Evolutionary conservation across 2,797 vertebrate species (phyloP).

Genomic region (Protosalanx chinensis): DNA sequence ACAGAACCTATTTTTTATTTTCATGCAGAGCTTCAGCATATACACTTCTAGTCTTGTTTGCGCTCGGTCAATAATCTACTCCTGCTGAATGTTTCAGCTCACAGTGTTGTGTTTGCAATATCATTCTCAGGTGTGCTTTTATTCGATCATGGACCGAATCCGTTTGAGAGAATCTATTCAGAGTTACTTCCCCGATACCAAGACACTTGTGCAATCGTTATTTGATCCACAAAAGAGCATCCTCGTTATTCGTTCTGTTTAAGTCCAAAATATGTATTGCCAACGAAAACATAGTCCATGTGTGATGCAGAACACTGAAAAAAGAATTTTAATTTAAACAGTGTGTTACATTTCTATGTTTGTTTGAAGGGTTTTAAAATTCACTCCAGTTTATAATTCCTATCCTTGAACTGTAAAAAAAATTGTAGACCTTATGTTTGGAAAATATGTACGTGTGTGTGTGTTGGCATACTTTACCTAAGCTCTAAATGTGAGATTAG

Average conservation of each 20-base stretch:
- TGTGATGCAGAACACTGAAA: conserved; percentile 36
- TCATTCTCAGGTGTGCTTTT: conserved; percentile 36
- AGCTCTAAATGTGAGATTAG: conserved; percentile 21
- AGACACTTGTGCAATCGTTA: conserved; percentile 22
- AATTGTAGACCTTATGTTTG: conserved; percentile 1
- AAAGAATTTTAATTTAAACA: conserved; percentile 36
- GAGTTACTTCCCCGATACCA: conserved; percentile 33
- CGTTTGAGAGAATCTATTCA: conserved; percentile 15
- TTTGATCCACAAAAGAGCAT: conserved; percentile 29
- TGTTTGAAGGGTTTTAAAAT: conserved; percentile 29
- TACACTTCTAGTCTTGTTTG: conserved; percentile 26
- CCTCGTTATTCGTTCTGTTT: conserved; percentile 27
- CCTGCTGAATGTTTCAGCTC: conserved; percentile 39
- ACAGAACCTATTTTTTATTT: background rate
- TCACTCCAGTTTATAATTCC: conserved; percentile 16
- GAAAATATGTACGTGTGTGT: background rate
- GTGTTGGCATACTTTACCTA: conserved; percentile 26
- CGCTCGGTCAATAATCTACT: conserved; percentile 42
- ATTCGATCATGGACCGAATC: conserved; percentile 32
- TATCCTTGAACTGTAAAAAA: conserved; percentile 8
- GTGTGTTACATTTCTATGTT: conserved; percentile 23
- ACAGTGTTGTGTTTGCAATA: conserved; percentile 37
- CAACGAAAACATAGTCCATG: conserved; percentile 32
- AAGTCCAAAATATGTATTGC: conserved; percentile 24
- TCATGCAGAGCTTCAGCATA: conserved; percentile 34